Evolutionary conservation across 2,113 vertebrate genomes (phyloP), one percentile per base, ranked within the genome.

Genomic region (Antechinus flavipes): DNA sequence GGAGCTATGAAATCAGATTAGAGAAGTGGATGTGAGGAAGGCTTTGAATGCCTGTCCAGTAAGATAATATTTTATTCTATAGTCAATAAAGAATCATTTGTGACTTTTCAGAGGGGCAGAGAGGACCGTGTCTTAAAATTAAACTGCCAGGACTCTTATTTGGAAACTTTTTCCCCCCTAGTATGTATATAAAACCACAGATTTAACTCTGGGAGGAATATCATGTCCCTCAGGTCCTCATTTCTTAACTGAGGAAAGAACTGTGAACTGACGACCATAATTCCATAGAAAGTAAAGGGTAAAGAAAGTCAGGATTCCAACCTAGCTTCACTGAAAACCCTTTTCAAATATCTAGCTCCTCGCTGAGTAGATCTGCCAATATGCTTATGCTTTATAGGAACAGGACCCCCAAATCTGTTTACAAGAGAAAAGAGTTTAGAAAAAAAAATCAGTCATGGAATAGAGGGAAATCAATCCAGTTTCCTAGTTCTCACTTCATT

Each of bases 401-500:
- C 19, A 42, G 68, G 42, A 84, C 61, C 61, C 61, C 12, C 14
- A 68, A 68, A 35, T 68, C 42, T 84, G 16, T 84, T 84, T 84
- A 84, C n/a, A 84, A n/a, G 68, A 84, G 68, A 84, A 84, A 84
- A 6, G 68, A 42, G 2, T 8, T 84, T n/a, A 52, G 90, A 93
- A n/a, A 68, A 3, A 91, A 54, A 94, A 84, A 2, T 92, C 91
- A 61, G 14, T 92, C 54, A 93, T 25, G 12, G 23, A 42, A 92
- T 42, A 16, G 14, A 22, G 26, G 0, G n/a, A 11, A 84, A 27
- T 76, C 92, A 42, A 94, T 91, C 92, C 49, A 95, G 89, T 5
- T 47, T 93, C 54, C 16, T 94, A 54, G 47, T 94, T 93, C 91
- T 95, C 54, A 58, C 58, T 95, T 96, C 52, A 84, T 5, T 94